Evolutionary conservation across 2,797 vertebrate genomes (phyloP), one percentile per base, ranked within the genome.

Genomic region (Triplophysa yarkandensis): DNA sequence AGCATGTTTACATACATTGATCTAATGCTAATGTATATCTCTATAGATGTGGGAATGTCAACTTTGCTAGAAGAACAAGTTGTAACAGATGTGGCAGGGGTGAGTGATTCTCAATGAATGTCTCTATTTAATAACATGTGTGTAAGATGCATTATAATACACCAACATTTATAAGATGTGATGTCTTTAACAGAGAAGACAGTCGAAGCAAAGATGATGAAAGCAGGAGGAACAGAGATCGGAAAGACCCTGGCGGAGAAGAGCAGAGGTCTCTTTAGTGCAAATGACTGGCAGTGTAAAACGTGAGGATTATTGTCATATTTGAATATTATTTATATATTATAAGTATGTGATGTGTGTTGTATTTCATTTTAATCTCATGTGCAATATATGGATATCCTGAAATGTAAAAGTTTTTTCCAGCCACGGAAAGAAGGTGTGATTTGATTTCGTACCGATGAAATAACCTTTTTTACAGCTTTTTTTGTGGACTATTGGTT

Each of bases 271-370:
- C 95, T 99, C 52, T 99, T 98, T 88, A 99, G 97, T 77, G 97
- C 97, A n/a, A 98, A 98, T 64, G 98, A 99, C 78, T 98, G 97
- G 98, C 97, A 99, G 65, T 98, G 97, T 84, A 99, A 98, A 94
- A 99, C 97, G 96, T 98, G 91, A 0, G 92, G 84, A 23, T 64
- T 55, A 14, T 19, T 17, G 9, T 58, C 10, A 34, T 34, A 36
- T 1, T 36, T 36, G 34, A 54, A 6, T 27, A 27, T 25, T 27
- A 5, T 25, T 23, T 1, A 27, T 48, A 44, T 48, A n/a, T n/a
- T n/a, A n/a, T n/a, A n/a, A n/a, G n/a, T n/a, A n/a, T n/a, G n/a
- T n/a, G n/a, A n/a, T n/a, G n/a, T n/a, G n/a, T n/a, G n/a, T n/a
- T n/a, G n/a, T n/a, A n/a, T n/a, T n/a, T n/a, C n/a, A n/a, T n/a